Conservation (phyloP, 2,797 vertebrate genomes). For the Spondyliosoma cantharus region DNA sequence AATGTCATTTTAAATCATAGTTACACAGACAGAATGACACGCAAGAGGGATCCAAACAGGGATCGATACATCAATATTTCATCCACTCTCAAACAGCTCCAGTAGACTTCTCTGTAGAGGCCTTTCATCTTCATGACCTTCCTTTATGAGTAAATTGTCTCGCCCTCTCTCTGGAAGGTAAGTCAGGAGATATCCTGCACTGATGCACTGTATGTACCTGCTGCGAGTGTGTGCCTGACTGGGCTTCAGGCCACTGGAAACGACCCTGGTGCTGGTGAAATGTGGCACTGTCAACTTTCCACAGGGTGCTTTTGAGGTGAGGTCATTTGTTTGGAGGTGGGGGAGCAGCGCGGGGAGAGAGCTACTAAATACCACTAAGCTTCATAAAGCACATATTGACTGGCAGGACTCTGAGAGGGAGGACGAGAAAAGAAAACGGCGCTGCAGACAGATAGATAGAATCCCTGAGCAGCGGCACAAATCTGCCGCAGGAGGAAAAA, state of each 20-base stretch:
- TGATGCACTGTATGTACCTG: not conserved
- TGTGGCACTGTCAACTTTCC: conserved; percentile 32
- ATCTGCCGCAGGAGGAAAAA: conserved; percentile 7
- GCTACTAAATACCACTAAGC: conserved; percentile 47
- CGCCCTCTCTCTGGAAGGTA: conserved; percentile 14
- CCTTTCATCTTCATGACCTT: conserved; percentile 42
- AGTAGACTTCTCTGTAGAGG: conserved; percentile 17
- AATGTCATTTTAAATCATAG: conserved; percentile 58
- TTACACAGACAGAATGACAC: conserved; percentile 44
- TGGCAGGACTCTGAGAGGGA: conserved; percentile 26
- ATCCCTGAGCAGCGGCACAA: conserved; percentile 13
- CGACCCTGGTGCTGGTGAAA: conserved; percentile 20
- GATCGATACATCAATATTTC: conserved; percentile 64
- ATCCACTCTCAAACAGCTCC: conserved; percentile 40
- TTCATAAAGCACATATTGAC: conserved; percentile 53
- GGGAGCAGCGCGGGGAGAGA: conserved; percentile 19
- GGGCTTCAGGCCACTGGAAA: conserved; percentile 47
- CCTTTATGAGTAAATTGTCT: conserved; percentile 49
- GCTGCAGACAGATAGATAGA: conserved; percentile 20
- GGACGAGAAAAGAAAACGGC: conserved; percentile 44
- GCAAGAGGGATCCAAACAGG: conserved; percentile 7
- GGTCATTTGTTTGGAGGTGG: conserved; percentile 29
- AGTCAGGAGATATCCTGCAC: conserved; percentile 24
- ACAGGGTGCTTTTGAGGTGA: conserved; percentile 19
- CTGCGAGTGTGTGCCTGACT: conserved; percentile 13